Base-by-base conservation (phyloP, 2,888 invertebrate genomes). In the Scaptomyza reducta region DNA sequence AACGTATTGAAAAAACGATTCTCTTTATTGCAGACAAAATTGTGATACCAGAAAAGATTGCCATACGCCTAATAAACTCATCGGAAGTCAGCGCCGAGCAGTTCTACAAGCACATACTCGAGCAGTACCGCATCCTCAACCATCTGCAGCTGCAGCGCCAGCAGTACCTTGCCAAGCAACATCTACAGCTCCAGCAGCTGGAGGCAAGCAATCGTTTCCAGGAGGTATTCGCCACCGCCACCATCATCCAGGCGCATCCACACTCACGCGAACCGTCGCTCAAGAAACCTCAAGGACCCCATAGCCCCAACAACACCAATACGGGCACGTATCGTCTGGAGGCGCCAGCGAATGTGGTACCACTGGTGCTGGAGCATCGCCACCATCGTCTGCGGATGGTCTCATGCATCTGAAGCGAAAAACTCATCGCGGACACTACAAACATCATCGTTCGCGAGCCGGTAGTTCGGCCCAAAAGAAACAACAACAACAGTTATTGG, bases 11-110 rank as follows among this genome's bases (percentile, higher is more conserved):
- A n/a, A n/a, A n/a, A n/a, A n/a, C n/a, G n/a, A n/a, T n/a, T n/a
- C n/a, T n/a, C n/a, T n/a, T 55, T 35, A 14, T 62, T 62, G 27
- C 33, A 91, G 92, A 91, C 81, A 90, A 91, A 91, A 90, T 92
- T 87, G 90, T 91, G 85, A 91, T 92, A 88, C 91, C 92, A 70
- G 92, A 92, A 81, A 90, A 90, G 85, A 90, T 92, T 65, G 91
- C 91, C 69, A 91, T 91, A 77, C 90, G 89, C 70, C 90, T 91
- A 74, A 81, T 90, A 46, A 91, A 91, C 80, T 89, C 89, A 79
- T 89, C 89, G 77, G 92, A 90, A 90, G 91, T 91, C 75, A 90
- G 87, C 82, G 91, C 89, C 64, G 92, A 90, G 74, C 89, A 91
- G 89, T 92, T 90, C 89, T 92, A 90, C 81, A 91, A 81, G 90